These are phyloP conservation scores for Odontothrips loti DNA, from an alignment of 2,888 invertebrate species.

Conservation along the genomic window DNA sequence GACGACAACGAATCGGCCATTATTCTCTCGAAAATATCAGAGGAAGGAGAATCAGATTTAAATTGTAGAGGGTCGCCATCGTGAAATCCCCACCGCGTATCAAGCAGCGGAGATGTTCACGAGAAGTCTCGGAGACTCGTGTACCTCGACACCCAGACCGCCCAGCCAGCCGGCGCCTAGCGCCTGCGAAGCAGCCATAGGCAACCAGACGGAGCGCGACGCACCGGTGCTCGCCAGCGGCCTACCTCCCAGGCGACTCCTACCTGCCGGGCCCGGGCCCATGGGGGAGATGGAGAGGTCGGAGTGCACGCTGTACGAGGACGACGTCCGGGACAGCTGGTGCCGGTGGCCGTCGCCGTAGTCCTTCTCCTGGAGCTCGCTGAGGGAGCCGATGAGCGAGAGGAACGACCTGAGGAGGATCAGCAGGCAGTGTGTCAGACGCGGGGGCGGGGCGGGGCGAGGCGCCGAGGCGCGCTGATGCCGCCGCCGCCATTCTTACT, in stretches of 20 bases:
- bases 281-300: background rate
- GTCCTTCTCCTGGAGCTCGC: conserved; percentile 67
- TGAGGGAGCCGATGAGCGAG: conserved; percentile 69
- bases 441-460: background rate
- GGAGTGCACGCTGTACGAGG: conserved; percentile 1
- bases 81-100: too few species aligned
- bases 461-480: too few species aligned
- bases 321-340: conserved; percentile 42
- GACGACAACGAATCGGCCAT: background rate
- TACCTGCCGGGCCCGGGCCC: background rate
- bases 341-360: conserved; percentile 62
- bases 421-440: background rate
- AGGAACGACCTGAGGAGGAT: conserved; percentile 53
- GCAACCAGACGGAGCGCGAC: too few species aligned
- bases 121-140: too few species aligned
- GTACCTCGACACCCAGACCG: too few species aligned
- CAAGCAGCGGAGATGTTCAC: too few species aligned
- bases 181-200: too few species aligned
- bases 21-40: too few species aligned
- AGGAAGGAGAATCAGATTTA: too few species aligned
- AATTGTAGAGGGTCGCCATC: too few species aligned
- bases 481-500: conserved; percentile 45
- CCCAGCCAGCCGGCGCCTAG: too few species aligned
- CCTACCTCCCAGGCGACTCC: background rate
- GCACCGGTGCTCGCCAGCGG: too few species aligned